These are phyloP conservation scores for Hymenochirus boettgeri DNA, from an alignment of 2,113 vertebrate genomes.

Conservation along the genomic window DNA sequence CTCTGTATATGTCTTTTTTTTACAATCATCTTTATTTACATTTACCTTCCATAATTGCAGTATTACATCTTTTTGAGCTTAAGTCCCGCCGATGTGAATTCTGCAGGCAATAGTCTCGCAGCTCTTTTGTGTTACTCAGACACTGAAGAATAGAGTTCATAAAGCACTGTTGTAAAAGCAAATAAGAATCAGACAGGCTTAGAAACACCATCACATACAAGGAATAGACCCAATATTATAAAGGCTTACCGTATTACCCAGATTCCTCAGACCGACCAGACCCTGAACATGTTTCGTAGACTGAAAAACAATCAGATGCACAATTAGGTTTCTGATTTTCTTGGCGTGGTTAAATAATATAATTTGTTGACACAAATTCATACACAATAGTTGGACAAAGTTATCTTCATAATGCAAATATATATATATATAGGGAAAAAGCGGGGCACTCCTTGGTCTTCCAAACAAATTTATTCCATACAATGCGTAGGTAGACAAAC, in stretches of 20 bases:
- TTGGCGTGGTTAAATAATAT: no score
- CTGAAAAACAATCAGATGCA: slow-evolving; percentile 55
- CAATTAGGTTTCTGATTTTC: no score
- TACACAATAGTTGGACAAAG: no score
- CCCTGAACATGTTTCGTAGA: slow-evolving; percentile 86
- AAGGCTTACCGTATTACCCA: slow-evolving; percentile 89
- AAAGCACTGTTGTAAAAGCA: slow-evolving; percentile 65
- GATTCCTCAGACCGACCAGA: slow-evolving; percentile 87
- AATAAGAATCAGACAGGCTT: slow-evolving; percentile 11
- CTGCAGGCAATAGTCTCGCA: slow-evolving; percentile 89
- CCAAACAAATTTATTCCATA: no score
- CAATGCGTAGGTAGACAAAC: no score
- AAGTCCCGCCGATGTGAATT: slow-evolving; percentile 78
- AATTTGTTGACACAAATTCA: no score
- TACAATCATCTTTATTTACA: no score
- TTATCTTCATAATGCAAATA: no score
- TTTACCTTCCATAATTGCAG: slow-evolving; percentile 84
- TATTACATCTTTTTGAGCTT: slow-evolving; percentile 69
- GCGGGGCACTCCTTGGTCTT: no score
- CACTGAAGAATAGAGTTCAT: slow-evolving; percentile 98
- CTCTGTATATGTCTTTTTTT: no score
- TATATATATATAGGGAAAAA: no score
- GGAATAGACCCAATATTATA: neutral
- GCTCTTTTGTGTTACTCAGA: slow-evolving; percentile 88
- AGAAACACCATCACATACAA: neutral